A percentile compares a stretch with the other conserved stretches of the same genome.
These are phyloP conservation scores for Girardia tigrina DNA, from an alignment of 2,888 invertebrate species.

Conservation along the genomic window DNA sequence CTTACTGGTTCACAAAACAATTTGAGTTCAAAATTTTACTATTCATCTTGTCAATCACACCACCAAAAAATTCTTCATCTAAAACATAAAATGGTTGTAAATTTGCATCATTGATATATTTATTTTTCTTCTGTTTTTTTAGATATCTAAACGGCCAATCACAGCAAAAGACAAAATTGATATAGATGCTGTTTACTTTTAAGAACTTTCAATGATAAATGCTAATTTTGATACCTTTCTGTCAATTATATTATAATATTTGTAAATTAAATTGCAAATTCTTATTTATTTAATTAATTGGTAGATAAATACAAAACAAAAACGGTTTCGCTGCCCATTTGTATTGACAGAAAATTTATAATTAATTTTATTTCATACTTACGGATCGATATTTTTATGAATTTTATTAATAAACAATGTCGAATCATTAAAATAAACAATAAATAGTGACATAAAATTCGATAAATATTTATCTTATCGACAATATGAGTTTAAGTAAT, in stretches of 20 bases:
- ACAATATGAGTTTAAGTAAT: no score
- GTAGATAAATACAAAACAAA: background rate
- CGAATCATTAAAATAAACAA: background rate
- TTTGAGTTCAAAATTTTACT: background rate
- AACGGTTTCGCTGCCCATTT: no score
- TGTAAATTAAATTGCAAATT: background rate
- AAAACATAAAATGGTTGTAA: background rate
- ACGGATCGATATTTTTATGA: no score
- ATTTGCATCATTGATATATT: constrained; percentile 18
- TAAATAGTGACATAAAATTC: background rate
- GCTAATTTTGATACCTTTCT: constrained; percentile 20
- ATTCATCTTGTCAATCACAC: background rate
- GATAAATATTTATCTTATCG: constrained; percentile 8
- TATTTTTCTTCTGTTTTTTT: constrained; percentile 4
- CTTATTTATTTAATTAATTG: constrained; percentile 10
- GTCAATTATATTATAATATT: background rate
- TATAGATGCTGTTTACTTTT: constrained; percentile 2
- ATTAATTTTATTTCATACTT: no score
- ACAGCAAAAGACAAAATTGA: background rate
- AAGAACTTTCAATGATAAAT: background rate
- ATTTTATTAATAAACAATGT: background rate
- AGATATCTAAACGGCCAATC: background rate
- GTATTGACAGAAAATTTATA: no score
- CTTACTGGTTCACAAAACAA: background rate
- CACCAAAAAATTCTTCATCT: background rate